Evolutionary conservation across 2,797 vertebrate genomes (phyloP), one percentile per base, ranked within the genome.

Genomic region (Sardinella longiceps): DNA sequence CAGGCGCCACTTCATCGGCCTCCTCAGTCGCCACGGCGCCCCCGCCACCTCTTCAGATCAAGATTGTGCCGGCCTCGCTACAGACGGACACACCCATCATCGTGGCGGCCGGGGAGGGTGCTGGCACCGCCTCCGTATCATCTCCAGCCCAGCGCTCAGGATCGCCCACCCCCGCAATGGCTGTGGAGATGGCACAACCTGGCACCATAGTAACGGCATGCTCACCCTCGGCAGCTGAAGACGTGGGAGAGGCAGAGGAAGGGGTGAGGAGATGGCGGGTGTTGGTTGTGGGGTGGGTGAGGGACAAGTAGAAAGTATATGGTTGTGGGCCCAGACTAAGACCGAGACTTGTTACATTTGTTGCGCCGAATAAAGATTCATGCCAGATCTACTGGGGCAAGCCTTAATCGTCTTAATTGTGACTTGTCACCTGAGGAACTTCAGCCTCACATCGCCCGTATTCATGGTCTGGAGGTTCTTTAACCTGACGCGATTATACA

Each of bases 31-130:
- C 93, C 82, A 90, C 89, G 80, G 1, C 93, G 84, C 84, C 96
- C 20, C 97, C 96, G 0, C 96, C 96, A 0, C 95, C 95, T 0
- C 94, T 97, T 88, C 97, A 97, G 89, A 97, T 97, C 84, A 97
- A 97, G 85, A 94, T 96, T 0, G 93, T 95, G 23, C 95, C 94
- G 0, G 86, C 93, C 2, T 91, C 94, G 0, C 90, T 95, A 2
- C 95, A 95, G 90, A 86, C 89, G 0, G 93, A 95, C 23, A 43
- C 93, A 9, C 93, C 95, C 2, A 93, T 95, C 84, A 91, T 96
- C 0, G 94, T 95, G 85, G 91, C 94, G 5, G 92, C 95, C 0
- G 48, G 87, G 0, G 87, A 91, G 6, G 84, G 92, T 74, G 84
- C 89, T 91, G 86, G 91, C 91, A 87, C 90, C 88, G 77, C 90